Evolutionary conservation across 37 sponge, comb jelly and placozoan genomes (phyloP).

Genomic region (Eunapius fragilis): DNA sequence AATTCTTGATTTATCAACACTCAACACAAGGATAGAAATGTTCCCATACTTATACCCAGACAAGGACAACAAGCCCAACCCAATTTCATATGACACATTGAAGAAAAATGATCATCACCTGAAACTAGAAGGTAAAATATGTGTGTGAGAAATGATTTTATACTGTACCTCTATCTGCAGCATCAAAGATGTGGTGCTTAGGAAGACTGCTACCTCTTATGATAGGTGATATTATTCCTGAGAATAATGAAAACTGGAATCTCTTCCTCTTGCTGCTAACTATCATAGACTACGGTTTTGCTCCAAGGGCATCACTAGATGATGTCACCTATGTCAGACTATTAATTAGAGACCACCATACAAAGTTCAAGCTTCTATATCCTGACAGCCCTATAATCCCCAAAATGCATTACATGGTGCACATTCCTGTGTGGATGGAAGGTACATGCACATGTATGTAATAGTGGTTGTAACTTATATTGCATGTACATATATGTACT

Average conservation of each 20-base stretch:
- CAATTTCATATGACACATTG: conserved; percentile 4
- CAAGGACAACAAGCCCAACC: conserved; percentile 24
- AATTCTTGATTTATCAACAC: conserved; percentile 7
- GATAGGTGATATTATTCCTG: conserved; percentile 51
- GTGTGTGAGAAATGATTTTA: not conserved
- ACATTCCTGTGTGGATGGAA: conserved; percentile 41
- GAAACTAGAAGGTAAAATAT: conserved; percentile 35
- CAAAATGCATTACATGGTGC: conserved; percentile 69
- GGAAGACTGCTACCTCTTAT: conserved; percentile 58
- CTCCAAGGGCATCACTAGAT: conserved; percentile 38
- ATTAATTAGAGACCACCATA: conserved; percentile 31
- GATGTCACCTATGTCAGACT: conserved; percentile 15
- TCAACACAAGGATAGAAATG: conserved; percentile 29
- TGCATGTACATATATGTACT: too few relatives aligned
- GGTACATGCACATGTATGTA: conserved; percentile 7
- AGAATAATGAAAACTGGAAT: conserved; percentile 42
- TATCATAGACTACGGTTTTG: conserved; percentile 68
- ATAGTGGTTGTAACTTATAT: too few relatives aligned
- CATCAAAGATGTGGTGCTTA: conserved; percentile 75
- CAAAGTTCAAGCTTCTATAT: conserved; percentile 29
- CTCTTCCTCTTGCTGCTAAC: conserved; percentile 49
- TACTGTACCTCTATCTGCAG: conserved; percentile 3
- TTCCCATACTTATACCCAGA: conserved; percentile 43
- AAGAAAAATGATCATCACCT: conserved; percentile 16
- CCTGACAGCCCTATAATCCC: conserved; percentile 41